Conservation (phyloP, 2,113 vertebrate species). For the Spea bombifrons region DNA sequence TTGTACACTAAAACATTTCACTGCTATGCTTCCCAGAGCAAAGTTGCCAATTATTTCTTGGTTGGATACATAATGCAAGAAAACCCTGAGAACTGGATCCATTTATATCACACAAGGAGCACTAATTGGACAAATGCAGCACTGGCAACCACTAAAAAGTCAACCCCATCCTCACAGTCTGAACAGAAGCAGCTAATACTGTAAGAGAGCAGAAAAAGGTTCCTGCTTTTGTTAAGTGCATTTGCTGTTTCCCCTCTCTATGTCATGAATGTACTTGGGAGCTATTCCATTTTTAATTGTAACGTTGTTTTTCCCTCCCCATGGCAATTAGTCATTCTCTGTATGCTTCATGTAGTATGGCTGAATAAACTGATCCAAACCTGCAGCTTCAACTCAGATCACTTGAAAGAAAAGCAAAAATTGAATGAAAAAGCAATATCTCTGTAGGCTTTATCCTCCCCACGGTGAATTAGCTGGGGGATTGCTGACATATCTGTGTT, state of each 20-base stretch:
- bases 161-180: constrained; percentile 50
- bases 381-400: too few species aligned
- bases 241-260: constrained; percentile 56
- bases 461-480: constrained; percentile 19
- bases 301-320: too few species aligned
- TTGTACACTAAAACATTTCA: constrained; percentile 13
- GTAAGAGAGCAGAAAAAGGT: constrained; percentile 47
- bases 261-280: constrained; percentile 56
- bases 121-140: constrained; percentile 56
- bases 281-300: constrained; percentile 45
- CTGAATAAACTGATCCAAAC: too few species aligned
- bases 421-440: not conserved
- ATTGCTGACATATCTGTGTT: constrained; percentile 40
- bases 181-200: constrained; percentile 55
- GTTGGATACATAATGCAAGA: constrained; percentile 53
- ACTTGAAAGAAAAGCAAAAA: too few species aligned
- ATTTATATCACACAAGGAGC: constrained; percentile 55
- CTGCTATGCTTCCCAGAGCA: constrained; percentile 9
- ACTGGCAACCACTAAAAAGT: constrained; percentile 50
- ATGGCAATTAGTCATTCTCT: too few species aligned
- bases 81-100: constrained; percentile 56
- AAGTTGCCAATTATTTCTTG: constrained; percentile 48
- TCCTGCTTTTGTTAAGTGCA: constrained; percentile 60
- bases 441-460: constrained; percentile 50
- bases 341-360: too few species aligned